A percentile compares a stretch with the other conserved stretches of the same genome.
Evolutionary conservation across 2,113 vertebrate species (phyloP).

Genomic region (Trogon melanurus): DNA sequence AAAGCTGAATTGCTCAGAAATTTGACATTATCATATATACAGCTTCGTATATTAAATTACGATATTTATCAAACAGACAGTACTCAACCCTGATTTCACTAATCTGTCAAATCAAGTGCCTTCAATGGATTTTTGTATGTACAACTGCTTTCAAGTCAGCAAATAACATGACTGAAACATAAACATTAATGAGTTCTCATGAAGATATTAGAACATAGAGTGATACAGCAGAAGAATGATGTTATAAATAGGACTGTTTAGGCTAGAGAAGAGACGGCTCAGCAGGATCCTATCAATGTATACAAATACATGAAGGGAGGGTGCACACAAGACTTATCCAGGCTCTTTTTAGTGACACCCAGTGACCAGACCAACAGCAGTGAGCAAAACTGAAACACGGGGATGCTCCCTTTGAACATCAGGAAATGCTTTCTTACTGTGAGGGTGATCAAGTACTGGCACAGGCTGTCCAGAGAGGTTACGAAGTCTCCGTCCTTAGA

Average conservation of each 20-base stretch:
- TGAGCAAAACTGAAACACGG: accelerated
- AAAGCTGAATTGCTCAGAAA: background rate
- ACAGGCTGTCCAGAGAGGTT: background rate
- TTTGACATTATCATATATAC: background rate
- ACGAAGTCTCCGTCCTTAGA: background rate
- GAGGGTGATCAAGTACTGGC: background rate
- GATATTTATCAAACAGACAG: background rate
- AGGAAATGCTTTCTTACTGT: background rate
- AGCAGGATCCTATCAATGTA: background rate
- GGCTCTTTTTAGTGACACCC: background rate
- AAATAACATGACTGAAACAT: background rate
- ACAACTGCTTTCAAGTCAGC: background rate
- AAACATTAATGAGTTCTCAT: background rate
- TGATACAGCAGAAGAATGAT: background rate
- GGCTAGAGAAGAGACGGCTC: background rate
- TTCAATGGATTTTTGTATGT: background rate
- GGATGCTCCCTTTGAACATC: background rate
- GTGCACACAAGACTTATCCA: background rate
- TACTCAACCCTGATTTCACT: background rate
- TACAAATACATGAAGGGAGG: background rate
- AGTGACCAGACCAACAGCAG: background rate
- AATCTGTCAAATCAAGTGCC: background rate
- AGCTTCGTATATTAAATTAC: background rate
- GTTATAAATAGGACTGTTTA: background rate
- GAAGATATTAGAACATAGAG: background rate